Conservation (phyloP, 2,113 vertebrate genomes). For the Lepisosteus oculatus region DNA sequence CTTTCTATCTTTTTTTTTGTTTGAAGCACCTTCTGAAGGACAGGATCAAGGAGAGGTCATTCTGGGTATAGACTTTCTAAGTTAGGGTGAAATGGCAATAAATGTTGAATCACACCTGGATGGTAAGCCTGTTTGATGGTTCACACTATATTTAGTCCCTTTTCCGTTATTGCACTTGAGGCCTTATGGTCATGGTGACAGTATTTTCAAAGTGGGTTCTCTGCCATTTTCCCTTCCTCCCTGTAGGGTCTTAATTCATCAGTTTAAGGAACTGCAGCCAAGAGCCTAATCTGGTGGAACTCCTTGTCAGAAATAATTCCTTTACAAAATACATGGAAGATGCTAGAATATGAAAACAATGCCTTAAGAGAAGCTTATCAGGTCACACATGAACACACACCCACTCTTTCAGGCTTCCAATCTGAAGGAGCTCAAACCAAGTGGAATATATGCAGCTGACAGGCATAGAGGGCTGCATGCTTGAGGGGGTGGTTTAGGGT, state of each 20-base stretch:
- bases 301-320: neutral
- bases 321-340: neutral
- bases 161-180: no score
- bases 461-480: neutral
- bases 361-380: conserved; percentile 1
- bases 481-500: conserved; percentile 21
- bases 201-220: no score
- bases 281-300: neutral
- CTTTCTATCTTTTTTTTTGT: no score
- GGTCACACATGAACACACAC: neutral
- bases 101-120: no score
- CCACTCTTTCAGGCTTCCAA: neutral
- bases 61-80: no score
- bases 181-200: no score
- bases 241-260: neutral
- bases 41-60: no score
- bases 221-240: no score
- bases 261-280: neutral
- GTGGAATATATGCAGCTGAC: conserved; percentile 3
- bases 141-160: no score
- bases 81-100: no score
- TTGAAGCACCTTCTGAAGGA: no score
- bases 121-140: no score
- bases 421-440: conserved; percentile 4
- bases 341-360: neutral